These are phyloP conservation scores for Theristicus caerulescens DNA, from an alignment of 2,113 vertebrate species.

Conservation along the genomic window DNA sequence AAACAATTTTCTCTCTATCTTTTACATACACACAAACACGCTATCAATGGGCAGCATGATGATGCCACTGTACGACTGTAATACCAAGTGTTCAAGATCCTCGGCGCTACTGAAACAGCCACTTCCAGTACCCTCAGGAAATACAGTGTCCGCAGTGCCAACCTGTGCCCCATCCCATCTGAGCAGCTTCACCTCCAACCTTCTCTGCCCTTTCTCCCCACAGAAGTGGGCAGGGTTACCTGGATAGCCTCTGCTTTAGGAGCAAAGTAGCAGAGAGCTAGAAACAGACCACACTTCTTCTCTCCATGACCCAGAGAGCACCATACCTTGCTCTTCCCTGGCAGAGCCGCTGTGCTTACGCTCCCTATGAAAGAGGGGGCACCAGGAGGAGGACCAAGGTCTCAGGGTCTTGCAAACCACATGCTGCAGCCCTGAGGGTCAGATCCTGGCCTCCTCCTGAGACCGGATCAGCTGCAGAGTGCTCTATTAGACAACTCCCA, in stretches of 20 bases:
- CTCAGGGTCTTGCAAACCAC: not conserved
- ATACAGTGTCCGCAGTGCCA: not conserved
- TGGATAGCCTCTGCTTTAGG: not conserved
- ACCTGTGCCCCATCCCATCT: not conserved
- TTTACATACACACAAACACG: not conserved
- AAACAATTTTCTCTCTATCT: not conserved
- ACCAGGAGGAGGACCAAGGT: not conserved
- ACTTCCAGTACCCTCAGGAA: not conserved
- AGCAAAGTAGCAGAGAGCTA: not conserved
- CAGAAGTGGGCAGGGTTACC: not conserved
- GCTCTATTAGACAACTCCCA: not conserved
- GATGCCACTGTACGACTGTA: not conserved
- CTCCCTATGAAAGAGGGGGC: not conserved
- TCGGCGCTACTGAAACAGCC: not conserved
- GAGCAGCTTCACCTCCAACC: not conserved
- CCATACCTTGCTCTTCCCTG: not conserved
- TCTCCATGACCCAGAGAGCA: not conserved
- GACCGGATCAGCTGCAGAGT: not conserved
- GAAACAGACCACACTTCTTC: not conserved
- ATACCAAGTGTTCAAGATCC: not conserved
- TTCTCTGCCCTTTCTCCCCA: not conserved
- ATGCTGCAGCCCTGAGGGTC: not conserved
- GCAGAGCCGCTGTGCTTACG: not conserved
- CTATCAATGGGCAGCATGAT: not conserved
- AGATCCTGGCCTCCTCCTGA: not conserved